phyloP scores from a whole-genome alignment of 2,888 invertebrate species.

The Pardosa pseudoannulata region DNA sequence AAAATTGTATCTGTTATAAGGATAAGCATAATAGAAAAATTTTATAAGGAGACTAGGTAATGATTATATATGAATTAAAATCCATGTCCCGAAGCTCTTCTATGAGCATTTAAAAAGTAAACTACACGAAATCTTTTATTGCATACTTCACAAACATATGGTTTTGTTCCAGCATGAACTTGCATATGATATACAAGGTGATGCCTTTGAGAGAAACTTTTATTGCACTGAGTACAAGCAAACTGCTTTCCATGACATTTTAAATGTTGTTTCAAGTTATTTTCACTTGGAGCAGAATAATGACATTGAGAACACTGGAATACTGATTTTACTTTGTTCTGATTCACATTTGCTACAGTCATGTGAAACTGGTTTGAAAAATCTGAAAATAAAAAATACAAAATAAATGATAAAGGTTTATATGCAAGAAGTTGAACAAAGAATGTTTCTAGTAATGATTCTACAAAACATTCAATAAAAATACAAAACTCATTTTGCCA shows the following conservation, averaged over 20 bases:
- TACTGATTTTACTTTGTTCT: background rate
- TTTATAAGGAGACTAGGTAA: no score
- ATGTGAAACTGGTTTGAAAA: background rate
- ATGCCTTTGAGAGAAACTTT: constrained; percentile 21
- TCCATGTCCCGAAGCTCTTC: background rate
- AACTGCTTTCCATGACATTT: background rate
- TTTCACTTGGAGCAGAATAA: background rate
- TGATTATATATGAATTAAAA: no score
- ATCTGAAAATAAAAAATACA: background rate
- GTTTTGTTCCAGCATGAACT: constrained; percentile 29
- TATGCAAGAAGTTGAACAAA: background rate
- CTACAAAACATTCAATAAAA: no score
- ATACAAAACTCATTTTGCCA: no score
- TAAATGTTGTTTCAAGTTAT: background rate
- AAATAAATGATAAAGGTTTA: no score
- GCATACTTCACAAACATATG: constrained; percentile 23
- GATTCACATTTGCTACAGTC: no score
- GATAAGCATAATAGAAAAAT: no score
- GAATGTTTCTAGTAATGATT: no score
- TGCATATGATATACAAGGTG: constrained; percentile 18
- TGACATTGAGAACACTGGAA: background rate
- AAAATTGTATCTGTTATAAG: no score
- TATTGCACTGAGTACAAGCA: constrained; percentile 8
- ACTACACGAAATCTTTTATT: constrained; percentile 22
- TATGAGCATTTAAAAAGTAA: constrained; percentile 27